A percentile compares a stretch with the other conserved stretches of the same genome.
These are phyloP conservation scores for Cotesia glomerata DNA, from an alignment of 1,140 invertebrate species.

Conservation along the genomic window DNA sequence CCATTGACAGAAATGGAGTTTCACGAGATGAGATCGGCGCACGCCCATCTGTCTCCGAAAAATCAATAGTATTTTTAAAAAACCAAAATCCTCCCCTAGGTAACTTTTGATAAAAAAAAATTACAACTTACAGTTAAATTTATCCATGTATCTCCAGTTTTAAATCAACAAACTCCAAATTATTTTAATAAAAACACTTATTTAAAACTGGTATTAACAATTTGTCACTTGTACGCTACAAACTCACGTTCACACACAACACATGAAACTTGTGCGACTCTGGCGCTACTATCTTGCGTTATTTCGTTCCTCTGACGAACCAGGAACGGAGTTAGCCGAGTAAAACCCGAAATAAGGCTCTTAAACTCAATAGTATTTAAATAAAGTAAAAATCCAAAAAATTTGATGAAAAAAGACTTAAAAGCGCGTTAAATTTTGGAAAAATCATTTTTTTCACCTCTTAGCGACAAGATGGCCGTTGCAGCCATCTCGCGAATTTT, in stretches of 20 bases:
- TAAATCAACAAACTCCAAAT: too few species aligned
- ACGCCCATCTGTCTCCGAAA: slow-evolving; percentile 29
- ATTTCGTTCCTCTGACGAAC: not conserved
- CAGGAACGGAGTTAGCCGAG: slow-evolving; percentile 8
- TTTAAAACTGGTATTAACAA: slow-evolving; percentile 21
- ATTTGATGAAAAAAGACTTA: too few species aligned
- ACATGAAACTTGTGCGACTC: slow-evolving; percentile 28
- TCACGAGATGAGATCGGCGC: slow-evolving; percentile 23
- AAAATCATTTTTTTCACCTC: too few species aligned
- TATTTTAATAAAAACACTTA: too few species aligned
- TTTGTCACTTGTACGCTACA: slow-evolving; percentile 33
- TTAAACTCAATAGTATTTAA: too few species aligned
- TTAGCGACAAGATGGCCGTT: too few species aligned
- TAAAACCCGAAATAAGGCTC: too few species aligned
- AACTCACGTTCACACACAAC: slow-evolving; percentile 35
- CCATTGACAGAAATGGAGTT: slow-evolving; percentile 22
- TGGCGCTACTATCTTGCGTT: slow-evolving; percentile 25
- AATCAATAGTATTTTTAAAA: slow-evolving; percentile 25
- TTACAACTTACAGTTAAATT: slow-evolving; percentile 24
- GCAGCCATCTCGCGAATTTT: too few species aligned
- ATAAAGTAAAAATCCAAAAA: too few species aligned
- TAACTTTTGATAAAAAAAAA: not conserved
- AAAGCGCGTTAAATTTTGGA: too few species aligned
- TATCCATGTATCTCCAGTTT: slow-evolving; percentile 26
- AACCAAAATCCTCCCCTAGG: not conserved